These are phyloP conservation scores for Phylloscopus trochiloides DNA, from an alignment of 2,113 vertebrate species.

Conservation along the genomic window DNA sequence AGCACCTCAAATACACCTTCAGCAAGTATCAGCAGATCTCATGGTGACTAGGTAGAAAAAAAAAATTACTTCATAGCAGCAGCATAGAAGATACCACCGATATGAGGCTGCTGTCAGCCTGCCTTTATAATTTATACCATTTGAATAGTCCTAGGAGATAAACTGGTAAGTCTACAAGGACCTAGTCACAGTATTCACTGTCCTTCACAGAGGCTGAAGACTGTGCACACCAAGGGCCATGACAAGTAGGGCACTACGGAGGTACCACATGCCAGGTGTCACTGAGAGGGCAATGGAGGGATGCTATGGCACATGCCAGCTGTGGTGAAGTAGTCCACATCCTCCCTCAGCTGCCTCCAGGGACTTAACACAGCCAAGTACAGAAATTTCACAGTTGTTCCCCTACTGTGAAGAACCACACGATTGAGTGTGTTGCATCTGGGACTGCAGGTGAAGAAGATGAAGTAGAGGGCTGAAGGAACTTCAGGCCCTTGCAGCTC, in stretches of 20 bases:
- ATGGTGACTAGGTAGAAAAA: neutral
- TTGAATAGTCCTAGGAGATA: neutral
- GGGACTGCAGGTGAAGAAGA: neutral
- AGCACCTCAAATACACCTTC: neutral
- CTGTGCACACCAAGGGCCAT: neutral
- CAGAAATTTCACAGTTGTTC: neutral
- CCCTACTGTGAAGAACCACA: neutral
- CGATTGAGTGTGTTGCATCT: neutral
- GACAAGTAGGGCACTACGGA: neutral
- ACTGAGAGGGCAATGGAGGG: neutral
- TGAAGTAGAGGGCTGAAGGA: neutral
- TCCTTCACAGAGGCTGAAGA: neutral
- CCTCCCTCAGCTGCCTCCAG: neutral
- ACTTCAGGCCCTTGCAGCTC: neutral
- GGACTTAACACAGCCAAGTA: neutral
- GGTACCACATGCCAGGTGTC: neutral
- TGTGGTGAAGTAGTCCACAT: neutral
- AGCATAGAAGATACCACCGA: neutral
- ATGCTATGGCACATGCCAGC: neutral
- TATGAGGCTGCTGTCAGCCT: neutral
- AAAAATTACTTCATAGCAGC: neutral
- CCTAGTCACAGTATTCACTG: neutral
- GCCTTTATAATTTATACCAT: neutral
- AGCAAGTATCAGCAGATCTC: neutral
- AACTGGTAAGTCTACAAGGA: neutral